These are phyloP conservation scores for Sebastes fasciatus DNA, from an alignment of 2,113 vertebrate species.

Conservation along the genomic window DNA sequence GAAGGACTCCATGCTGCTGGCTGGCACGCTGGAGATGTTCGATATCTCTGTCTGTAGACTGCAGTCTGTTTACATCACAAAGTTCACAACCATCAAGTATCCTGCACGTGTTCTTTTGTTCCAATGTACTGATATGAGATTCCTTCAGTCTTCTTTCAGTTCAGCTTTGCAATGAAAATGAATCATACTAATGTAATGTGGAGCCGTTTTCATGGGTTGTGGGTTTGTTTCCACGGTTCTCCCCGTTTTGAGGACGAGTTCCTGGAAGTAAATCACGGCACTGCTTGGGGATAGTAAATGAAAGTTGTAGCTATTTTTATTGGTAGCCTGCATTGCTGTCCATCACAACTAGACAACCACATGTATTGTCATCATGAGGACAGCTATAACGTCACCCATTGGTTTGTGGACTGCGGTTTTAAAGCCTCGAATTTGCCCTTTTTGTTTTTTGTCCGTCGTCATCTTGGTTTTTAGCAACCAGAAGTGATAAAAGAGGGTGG, in stretches of 20 bases:
- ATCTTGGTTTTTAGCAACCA: no score
- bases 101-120: not conserved
- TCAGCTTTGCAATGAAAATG: not conserved
- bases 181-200: not conserved
- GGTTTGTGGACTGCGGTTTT: no score
- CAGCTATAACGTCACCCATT: not conserved
- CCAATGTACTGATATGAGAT: not conserved
- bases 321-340: not conserved
- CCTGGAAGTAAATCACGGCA: not conserved
- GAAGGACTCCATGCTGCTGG: not conserved
- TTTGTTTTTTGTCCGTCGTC: no score
- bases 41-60: not conserved
- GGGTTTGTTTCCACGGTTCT: not conserved
- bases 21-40: not conserved
- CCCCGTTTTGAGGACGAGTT: not conserved
- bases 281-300: not conserved
- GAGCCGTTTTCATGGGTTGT: not conserved
- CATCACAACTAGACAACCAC: not conserved
- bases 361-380: not conserved
- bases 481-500: no score
- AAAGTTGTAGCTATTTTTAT: not conserved
- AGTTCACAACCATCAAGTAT: not conserved
- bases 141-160: not conserved
- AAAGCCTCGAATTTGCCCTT: no score
- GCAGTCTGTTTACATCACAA: not conserved